Conservation (phyloP, 2,797 vertebrate genomes). For the Melanogrammus aeglefinus region DNA sequence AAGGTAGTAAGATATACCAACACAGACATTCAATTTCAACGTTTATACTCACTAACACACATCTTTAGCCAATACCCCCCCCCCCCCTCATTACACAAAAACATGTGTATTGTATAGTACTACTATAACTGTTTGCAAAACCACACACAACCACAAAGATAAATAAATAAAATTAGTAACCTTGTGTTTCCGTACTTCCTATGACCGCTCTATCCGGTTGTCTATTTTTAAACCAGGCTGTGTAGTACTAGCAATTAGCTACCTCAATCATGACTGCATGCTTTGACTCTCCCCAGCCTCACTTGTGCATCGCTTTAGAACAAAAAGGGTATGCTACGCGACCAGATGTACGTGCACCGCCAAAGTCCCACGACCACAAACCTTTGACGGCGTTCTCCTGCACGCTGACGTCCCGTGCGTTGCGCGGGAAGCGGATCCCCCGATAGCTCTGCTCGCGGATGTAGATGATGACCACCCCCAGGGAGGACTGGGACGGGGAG, state of each 20-base stretch:
- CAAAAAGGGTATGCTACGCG: background rate
- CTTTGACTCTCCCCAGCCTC: background rate
- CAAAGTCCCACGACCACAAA: constrained; percentile 45
- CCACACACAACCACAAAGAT: background rate
- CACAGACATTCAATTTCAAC: background rate
- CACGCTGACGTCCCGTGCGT: constrained; percentile 80
- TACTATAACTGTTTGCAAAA: background rate
- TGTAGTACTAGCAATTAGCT: background rate
- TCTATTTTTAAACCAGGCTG: background rate
- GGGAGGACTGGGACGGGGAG: constrained; percentile 85
- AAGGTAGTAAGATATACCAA: background rate
- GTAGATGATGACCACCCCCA: constrained; percentile 87
- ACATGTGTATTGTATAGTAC: background rate
- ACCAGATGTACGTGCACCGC: background rate
- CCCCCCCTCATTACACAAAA: background rate
- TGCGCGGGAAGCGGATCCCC: constrained; percentile 86
- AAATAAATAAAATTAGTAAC: background rate
- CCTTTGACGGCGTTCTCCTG: constrained; percentile 91
- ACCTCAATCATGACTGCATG: background rate
- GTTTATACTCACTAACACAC: background rate
- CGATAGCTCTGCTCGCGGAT: constrained; percentile 83
- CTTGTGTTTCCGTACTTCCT: background rate
- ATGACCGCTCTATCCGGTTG: background rate
- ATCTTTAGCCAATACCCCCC: background rate
- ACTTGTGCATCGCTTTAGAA: background rate